These are phyloP conservation scores for Etia nguti DNA, from an alignment of 2,113 vertebrate genomes.

Conservation along the genomic window DNA sequence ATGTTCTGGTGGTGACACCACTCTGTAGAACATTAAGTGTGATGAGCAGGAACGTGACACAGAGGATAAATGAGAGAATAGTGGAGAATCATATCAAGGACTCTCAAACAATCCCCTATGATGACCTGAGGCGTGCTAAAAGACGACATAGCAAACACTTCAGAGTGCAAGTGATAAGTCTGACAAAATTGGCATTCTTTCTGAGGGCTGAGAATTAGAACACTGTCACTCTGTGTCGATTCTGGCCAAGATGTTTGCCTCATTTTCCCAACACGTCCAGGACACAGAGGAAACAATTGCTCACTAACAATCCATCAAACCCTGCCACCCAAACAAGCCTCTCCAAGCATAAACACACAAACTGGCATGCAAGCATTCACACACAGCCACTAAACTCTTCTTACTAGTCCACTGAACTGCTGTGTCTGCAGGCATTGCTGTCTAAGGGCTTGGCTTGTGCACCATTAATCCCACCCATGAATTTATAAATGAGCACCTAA, in stretches of 20 bases:
- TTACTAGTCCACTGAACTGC: background rate
- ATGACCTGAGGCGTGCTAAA: constrained; percentile 14
- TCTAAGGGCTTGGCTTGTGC: constrained; percentile 28
- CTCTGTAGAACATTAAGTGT: background rate
- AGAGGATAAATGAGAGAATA: constrained; percentile 6
- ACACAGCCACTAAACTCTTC: background rate
- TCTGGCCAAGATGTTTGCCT: background rate
- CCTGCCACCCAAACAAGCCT: background rate
- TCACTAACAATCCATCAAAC: constrained; percentile 37
- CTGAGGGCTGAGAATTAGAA: constrained; percentile 10
- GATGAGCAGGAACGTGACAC: constrained; percentile 23
- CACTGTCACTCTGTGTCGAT: background rate
- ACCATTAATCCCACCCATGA: constrained; percentile 55
- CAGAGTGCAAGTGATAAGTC: constrained; percentile 14
- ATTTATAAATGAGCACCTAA: constrained; percentile 65
- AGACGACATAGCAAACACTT: constrained; percentile 18
- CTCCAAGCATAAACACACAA: background rate
- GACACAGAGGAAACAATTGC: constrained; percentile 11
- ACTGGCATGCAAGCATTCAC: background rate
- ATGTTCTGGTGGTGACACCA: background rate
- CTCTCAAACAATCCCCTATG: constrained; percentile 16
- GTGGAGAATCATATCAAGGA: constrained; percentile 29
- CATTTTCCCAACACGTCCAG: background rate
- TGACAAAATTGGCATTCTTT: constrained; percentile 6
- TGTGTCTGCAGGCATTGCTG: constrained; percentile 26